Evolutionary conservation across 2,888 invertebrate genomes (phyloP).

Genomic region (Lasius platythorax): DNA sequence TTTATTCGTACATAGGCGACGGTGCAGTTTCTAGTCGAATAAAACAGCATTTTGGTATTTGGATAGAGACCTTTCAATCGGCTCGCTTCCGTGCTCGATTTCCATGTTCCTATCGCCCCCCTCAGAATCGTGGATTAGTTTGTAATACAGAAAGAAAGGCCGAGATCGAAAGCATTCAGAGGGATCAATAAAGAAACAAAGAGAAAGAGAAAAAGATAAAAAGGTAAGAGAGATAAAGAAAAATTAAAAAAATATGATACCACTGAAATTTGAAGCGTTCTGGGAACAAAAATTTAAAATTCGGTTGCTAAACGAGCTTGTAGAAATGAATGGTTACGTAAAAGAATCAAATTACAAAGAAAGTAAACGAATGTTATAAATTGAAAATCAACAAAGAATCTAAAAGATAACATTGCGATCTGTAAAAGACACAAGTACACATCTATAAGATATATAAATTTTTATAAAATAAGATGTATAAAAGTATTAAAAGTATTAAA

Average conservation of each 20-base stretch:
- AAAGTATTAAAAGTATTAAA: background rate
- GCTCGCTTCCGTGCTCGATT: conserved; percentile 67
- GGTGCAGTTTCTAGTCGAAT: conserved; percentile 39
- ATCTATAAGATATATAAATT: background rate
- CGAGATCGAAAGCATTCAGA: background rate
- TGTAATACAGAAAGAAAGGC: conserved; percentile 48
- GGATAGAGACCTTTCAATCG: conserved; percentile 69
- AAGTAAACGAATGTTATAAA: background rate
- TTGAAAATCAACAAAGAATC: background rate
- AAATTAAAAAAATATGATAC: background rate
- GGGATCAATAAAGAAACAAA: conserved; percentile 6
- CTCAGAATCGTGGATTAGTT: conserved; percentile 67
- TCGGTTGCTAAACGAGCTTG: background rate
- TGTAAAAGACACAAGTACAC: too few species aligned
- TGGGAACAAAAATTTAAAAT: background rate
- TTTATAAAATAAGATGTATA: background rate
- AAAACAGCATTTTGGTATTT: conserved; percentile 61
- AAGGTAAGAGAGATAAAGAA: background rate
- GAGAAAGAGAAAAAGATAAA: background rate
- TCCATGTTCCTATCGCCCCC: conserved; percentile 57
- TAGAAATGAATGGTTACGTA: background rate
- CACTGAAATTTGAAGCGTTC: background rate
- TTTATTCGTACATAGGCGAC: conserved; percentile 18
- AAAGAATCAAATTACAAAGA: background rate
- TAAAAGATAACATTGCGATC: background rate